Base-by-base conservation (phyloP, 2,888 invertebrate species). In the Troides helena region DNA sequence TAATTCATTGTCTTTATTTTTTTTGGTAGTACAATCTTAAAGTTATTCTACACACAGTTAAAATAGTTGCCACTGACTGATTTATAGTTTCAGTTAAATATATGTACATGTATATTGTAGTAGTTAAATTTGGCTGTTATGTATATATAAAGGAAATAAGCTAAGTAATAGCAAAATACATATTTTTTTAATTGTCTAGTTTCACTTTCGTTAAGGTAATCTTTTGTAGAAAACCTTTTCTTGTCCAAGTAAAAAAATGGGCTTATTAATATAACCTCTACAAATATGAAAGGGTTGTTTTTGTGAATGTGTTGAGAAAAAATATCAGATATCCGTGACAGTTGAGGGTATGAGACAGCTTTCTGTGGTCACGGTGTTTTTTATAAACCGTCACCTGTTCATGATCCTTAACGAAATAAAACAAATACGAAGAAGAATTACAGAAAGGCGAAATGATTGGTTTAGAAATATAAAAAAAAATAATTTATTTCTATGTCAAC, bases 381-480 rank as follows among this genome's bases (percentile, higher is more conserved):
- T 91, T 89, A 86, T 86, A 76, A 71, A 73, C 69, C 75, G 72
- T 76, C 91, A 92, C 91, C 91, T 92, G 91, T 90, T 88, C 80
- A 74, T 74, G 60, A 67, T 64, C 39, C 57, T 21, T 57, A 39
- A 58, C 17, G 39, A 36, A 67, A 60, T 30, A 30, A 67, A 61
- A 61, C 23, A 61, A 23, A 66, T 17, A 46, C 59, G n/a, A 23
- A 23, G 1, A n/a, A n/a, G 53, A 53, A 53, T 53, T 18, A n/a
- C 7, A n/a, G n/a, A n/a, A 53, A 53, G 5, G 6, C 53, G 53
- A 5, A 6, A 3, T 53, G 53, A 53, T 53, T 53, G 53, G n/a
- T 53, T 53, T 7, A n/a, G 8, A 4, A 5, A 3, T 53, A 18
- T 18, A 18, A 12, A 5, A 18, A 53, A 18, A 53, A 46, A 46